Evolutionary conservation across 1,140 invertebrate genomes (phyloP).

Genomic region (Hypothenemus hampei): DNA sequence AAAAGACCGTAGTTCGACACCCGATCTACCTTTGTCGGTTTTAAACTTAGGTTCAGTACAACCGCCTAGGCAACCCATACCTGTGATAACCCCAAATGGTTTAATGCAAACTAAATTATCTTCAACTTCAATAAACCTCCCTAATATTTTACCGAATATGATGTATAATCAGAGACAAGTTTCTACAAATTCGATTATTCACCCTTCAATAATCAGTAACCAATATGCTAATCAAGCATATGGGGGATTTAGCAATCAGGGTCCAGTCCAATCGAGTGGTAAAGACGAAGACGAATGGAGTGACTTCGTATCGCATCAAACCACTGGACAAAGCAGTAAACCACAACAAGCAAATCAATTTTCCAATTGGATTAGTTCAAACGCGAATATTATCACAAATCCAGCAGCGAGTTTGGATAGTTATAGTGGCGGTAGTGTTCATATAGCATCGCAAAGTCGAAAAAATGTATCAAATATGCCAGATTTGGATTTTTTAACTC

Average conservation of each 20-base stretch:
- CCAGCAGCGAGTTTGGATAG: slow-evolving; percentile 29
- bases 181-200: slow-evolving; percentile 21
- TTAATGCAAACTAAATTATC: slow-evolving; percentile 38
- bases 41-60: slow-evolving; percentile 40
- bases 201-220: slow-evolving; percentile 42
- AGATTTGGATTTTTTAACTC: slow-evolving; percentile 49
- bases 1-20: slow-evolving; percentile 33
- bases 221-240: slow-evolving; percentile 30
- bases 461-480: slow-evolving; percentile 44
- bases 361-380: slow-evolving; percentile 20
- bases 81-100: slow-evolving; percentile 41
- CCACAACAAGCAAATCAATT: slow-evolving; percentile 10
- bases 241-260: slow-evolving; percentile 4
- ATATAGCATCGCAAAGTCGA: slow-evolving; percentile 2
- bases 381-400: slow-evolving; percentile 37
- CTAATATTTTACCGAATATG: slow-evolving; percentile 19
- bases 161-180: slow-evolving; percentile 16
- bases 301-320: slow-evolving; percentile 53
- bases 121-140: slow-evolving; percentile 11
- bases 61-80: slow-evolving; percentile 39
- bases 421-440: slow-evolving; percentile 15
- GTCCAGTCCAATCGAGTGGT: not conserved
- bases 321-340: slow-evolving; percentile 4
- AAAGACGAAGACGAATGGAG: slow-evolving; percentile 58
- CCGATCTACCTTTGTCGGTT: slow-evolving; percentile 40